A percentile compares a stretch with the other conserved stretches of the same genome.
These are phyloP conservation scores for Meghimatium bilineatum DNA, from an alignment of 2,888 invertebrate genomes.

Conservation along the genomic window DNA sequence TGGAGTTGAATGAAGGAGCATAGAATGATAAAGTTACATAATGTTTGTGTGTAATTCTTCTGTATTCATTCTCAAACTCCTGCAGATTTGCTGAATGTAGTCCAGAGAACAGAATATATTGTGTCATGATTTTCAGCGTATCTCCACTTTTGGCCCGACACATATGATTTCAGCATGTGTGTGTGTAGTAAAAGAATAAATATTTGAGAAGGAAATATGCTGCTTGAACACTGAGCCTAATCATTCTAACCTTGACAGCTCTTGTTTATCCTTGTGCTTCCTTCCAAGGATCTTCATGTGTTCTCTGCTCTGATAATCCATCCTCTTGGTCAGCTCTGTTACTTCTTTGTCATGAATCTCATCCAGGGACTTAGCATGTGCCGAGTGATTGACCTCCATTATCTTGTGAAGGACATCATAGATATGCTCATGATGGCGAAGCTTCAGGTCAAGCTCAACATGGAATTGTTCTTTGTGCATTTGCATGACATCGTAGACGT, in stretches of 20 bases:
- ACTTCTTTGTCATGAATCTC: constrained; percentile 76
- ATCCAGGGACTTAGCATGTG: constrained; percentile 78
- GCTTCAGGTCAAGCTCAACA: constrained; percentile 86
- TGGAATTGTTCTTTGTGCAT: constrained; percentile 82
- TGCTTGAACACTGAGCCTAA: too few relatives aligned
- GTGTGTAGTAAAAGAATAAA: too few relatives aligned
- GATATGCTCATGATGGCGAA: constrained; percentile 88
- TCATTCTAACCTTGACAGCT: constrained; percentile 82
- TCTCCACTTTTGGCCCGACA: too few relatives aligned
- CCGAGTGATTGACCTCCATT: constrained; percentile 62
- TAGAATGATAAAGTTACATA: too few relatives aligned
- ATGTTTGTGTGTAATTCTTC: too few relatives aligned
- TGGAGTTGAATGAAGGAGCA: too few relatives aligned
- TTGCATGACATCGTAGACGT: constrained; percentile 70
- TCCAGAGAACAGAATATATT: too few relatives aligned
- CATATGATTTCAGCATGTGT: too few relatives aligned
- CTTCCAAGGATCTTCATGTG: constrained; percentile 92
- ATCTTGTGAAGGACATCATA: constrained; percentile 66
- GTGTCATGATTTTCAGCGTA: too few relatives aligned
- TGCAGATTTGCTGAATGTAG: too few relatives aligned
- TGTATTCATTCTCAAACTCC: too few relatives aligned
- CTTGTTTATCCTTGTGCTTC: constrained; percentile 91
- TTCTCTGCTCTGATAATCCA: constrained; percentile 89
- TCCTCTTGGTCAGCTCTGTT: constrained; percentile 82
- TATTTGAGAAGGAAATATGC: background rate